A percentile compares a stretch with the other conserved stretches of the same genome.
These are phyloP conservation scores for Cepaea nemoralis DNA, from an alignment of 1,140 invertebrate species.

Conservation along the genomic window DNA sequence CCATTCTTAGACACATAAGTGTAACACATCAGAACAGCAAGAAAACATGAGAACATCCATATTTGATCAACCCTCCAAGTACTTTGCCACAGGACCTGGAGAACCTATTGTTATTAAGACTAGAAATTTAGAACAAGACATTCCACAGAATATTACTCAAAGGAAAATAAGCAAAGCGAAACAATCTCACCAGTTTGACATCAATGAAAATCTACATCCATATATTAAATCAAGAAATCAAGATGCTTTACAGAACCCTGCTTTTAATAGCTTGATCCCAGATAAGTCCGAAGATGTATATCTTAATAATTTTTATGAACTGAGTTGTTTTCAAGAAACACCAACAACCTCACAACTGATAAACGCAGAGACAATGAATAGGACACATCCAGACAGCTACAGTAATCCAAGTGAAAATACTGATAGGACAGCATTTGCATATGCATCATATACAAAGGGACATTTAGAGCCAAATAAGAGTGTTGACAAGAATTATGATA, in stretches of 20 bases:
- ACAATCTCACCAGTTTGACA: not conserved
- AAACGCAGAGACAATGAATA: not conserved
- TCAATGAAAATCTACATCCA: not conserved
- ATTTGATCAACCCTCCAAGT: slow-evolving; percentile 35
- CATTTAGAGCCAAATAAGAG: slow-evolving; percentile 37
- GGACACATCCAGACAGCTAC: not conserved
- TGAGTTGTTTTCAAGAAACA: slow-evolving; percentile 18
- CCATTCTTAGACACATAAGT: slow-evolving; percentile 38
- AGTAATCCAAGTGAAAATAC: not conserved
- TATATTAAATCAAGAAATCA: slow-evolving; percentile 7
- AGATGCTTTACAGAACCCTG: slow-evolving; percentile 19
- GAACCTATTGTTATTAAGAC: slow-evolving; percentile 46
- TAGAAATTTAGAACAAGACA: not conserved
- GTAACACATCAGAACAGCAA: slow-evolving; percentile 23
- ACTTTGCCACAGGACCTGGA: slow-evolving; percentile 40
- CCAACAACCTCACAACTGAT: not conserved
- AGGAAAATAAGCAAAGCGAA: not conserved
- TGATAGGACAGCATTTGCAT: no score
- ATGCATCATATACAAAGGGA: slow-evolving; percentile 28
- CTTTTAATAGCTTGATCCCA: not conserved
- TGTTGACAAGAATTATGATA: slow-evolving; percentile 46
- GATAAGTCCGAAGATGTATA: not conserved
- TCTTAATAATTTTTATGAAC: slow-evolving; percentile 6
- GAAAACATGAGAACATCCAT: slow-evolving; percentile 36
- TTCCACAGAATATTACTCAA: not conserved